Base-by-base conservation (phyloP, 2,888 invertebrate species). In the Ophion costatus region DNA sequence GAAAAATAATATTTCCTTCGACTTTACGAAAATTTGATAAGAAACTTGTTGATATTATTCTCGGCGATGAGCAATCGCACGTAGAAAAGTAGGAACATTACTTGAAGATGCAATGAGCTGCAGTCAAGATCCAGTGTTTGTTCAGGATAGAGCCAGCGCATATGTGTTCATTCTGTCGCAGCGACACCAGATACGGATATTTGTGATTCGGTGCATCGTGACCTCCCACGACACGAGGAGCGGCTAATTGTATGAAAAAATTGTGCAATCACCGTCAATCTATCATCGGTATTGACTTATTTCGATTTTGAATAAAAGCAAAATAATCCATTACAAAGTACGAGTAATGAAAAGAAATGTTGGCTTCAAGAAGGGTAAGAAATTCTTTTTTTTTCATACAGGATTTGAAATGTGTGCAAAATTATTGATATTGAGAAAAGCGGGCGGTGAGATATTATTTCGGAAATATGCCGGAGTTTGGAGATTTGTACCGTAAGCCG, bases 81-180 rank as follows among this genome's bases (percentile, higher is more conserved):
- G 45, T 3, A 38, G n/a, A 24, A 22, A 69, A 42, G 80, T 63
- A 42, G 70, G 83, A 86, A 45, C 38, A 38, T 86, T 83, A 59
- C 71, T 84, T 17, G 86, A 85, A 51, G 17, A 86, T 38, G 22
- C 87, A 87, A 64, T 86, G 86, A 17, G 82, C 86, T 38, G 87
- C 86, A 5, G 87, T 84, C 22, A 87, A 20, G 6, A 87, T 63
- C 80, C 85, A 87, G 17, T 79, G 81, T 11, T 67, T 24, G 63
- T 80, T 79, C 14, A 87, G 20, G 24, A 87, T 86, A 2, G 85
- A 83, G 29, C 86, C 87, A 64, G 82, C 78, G 61, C 87, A 87
- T 22, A 84, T 80, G 57, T 86, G 86, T 61, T 84, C 86, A 84
- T 17, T 20, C 17, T 7, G 45, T 45, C 57, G 69, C 86, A 86